phyloP scores from a whole-genome alignment of 2,113 vertebrate species.

The Rattus rattus region DNA sequence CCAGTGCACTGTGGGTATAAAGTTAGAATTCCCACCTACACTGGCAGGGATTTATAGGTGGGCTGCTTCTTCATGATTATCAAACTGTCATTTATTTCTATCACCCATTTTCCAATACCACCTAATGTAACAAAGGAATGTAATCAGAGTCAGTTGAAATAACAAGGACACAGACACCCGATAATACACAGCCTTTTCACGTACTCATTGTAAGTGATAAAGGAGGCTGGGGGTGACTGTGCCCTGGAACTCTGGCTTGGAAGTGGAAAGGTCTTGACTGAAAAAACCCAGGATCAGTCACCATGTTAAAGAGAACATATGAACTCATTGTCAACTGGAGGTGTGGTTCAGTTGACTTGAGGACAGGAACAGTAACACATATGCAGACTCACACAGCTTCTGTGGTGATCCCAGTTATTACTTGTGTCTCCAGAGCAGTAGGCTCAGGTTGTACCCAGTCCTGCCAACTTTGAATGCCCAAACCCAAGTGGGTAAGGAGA shows the following conservation, averaged over 20 bases:
- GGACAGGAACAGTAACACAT: not conserved
- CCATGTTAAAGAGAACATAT: not conserved
- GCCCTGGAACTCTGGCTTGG: not conserved
- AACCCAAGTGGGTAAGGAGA: not conserved
- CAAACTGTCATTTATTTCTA: not conserved
- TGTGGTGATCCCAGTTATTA: not conserved
- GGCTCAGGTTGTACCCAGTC: not conserved
- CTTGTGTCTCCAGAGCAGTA: not conserved
- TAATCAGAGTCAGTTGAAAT: not conserved
- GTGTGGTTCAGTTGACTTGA: not conserved
- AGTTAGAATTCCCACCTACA: not conserved
- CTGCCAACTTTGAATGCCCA: not conserved
- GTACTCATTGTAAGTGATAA: not conserved
- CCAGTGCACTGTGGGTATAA: too few relatives aligned
- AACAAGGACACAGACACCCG: not conserved
- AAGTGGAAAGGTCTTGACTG: not conserved
- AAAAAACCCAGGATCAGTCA: not conserved
- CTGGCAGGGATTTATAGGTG: not conserved
- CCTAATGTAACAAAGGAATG: not conserved
- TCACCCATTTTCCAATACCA: not conserved
- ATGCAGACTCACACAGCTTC: not conserved
- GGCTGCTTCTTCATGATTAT: not conserved
- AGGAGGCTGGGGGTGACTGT: not conserved
- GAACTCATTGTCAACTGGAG: not conserved
- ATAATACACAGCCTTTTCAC: not conserved